phyloP scores from a whole-genome alignment of 2,113 vertebrate genomes.

The Heterocephalus glaber region DNA sequence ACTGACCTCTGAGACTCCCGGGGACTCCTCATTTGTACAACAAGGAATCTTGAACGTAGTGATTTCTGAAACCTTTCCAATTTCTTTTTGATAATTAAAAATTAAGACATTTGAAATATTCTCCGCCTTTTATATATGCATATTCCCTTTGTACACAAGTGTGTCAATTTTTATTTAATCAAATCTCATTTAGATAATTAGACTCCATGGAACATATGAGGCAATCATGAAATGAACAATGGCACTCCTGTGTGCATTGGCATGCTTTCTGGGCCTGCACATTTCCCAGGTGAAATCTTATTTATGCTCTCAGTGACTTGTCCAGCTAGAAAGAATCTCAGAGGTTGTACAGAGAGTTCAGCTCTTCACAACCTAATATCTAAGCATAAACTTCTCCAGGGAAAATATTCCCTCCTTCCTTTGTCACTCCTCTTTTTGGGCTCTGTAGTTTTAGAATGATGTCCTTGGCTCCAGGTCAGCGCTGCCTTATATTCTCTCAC shows the following conservation, averaged over 20 bases:
- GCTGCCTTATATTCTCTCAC: background rate
- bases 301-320: background rate
- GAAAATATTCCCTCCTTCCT: background rate
- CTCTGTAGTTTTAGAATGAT: background rate
- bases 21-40: background rate
- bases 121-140: background rate
- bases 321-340: background rate
- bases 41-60: background rate
- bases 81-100: background rate
- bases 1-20: background rate
- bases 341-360: background rate
- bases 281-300: background rate
- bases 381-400: background rate
- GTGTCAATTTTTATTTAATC: conserved; percentile 12
- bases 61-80: background rate
- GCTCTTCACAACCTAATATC: background rate
- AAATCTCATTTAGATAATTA: conserved; percentile 28
- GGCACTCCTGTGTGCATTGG: background rate
- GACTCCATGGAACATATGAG: background rate
- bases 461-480: background rate
- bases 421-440: background rate
- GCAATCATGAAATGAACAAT: background rate
- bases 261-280: background rate
- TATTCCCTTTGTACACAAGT: background rate
- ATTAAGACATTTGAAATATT: background rate